Evolutionary conservation across 53 echinoderm and acorn worm species (phyloP), one percentile per base, ranked within the genome.

Genomic region (Henricia sp.): DNA sequence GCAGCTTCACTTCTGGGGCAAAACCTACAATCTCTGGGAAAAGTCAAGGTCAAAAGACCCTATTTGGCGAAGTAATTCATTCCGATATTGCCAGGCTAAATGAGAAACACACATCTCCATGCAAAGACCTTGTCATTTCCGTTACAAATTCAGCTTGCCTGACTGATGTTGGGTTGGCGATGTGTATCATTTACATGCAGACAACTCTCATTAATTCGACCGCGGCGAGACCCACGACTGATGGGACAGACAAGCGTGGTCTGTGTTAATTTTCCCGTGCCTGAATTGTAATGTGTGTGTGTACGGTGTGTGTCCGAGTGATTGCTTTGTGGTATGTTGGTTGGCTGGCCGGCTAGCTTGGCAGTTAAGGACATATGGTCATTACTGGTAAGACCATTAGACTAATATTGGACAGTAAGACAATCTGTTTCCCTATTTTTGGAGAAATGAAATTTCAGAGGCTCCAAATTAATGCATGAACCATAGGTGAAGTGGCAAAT

Each of bases 141-240:
- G 76, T 58, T 40, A 42, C 76, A 12, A 24, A 40, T 51, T 17
- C 23, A 9, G 57, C 36, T 26, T 21, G 30, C 32, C 55, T 76
- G 76, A 76, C 76, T 76, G 76, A 76, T 57, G 35, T 51, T 58
- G 40, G n/a, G 40, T 34, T 58, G 76, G 28, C 57, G 76, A 57
- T 76, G 76, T 76, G 59, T 76, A 76, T 76, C 76, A 76, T 76
- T 76, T 76, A 76, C 76, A 76, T 76, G 76, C 76, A 76, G 76
- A 76, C 76, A 76, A 41, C 76, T 76, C 37, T 59, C 76, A 76
- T 76, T 76, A 76, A 76, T 76, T 76, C 42, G 76, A 42, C 57
- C 29, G 59, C 57, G 21, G 76, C 28, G 59, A 58, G 59, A 39
- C 67, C 32, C 40, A 42, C 56, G 76, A 40, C 38, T 56, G 76